These are phyloP conservation scores for Lytechinus variegatus DNA, from an alignment of 35 echinoderm and acorn worm species.

Conservation along the genomic window DNA sequence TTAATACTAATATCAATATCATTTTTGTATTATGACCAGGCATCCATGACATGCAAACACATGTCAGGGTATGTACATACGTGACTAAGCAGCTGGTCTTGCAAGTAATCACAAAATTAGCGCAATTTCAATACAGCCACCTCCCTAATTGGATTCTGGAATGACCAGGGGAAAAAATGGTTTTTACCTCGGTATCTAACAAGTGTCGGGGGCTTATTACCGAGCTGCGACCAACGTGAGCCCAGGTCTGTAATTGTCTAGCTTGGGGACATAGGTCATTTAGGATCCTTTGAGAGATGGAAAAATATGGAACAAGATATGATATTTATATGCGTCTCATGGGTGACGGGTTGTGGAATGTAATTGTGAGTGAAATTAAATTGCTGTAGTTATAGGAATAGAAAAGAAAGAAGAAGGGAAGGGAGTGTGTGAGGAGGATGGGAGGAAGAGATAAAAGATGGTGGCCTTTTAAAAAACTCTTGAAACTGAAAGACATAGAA, in stretches of 20 bases:
- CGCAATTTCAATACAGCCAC: not conserved
- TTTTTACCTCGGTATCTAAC: not conserved
- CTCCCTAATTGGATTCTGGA: constrained; percentile 10
- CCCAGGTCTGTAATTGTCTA: not conserved
- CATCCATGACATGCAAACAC: not conserved
- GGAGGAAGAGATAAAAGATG: not conserved
- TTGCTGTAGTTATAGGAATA: not conserved
- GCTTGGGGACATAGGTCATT: not conserved
- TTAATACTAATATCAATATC: not conserved
- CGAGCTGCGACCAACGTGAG: not conserved
- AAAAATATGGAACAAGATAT: not conserved
- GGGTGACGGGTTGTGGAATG: not conserved
- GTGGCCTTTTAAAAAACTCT: no score
- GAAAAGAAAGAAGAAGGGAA: not conserved
- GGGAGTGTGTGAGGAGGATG: not conserved
- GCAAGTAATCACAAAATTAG: not conserved
- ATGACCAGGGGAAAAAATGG: not conserved
- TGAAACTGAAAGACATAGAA: no score
- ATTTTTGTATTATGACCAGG: not conserved
- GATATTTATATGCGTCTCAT: not conserved
- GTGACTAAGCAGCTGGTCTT: not conserved
- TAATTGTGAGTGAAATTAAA: constrained; percentile 5
- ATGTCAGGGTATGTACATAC: not conserved
- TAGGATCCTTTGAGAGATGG: not conserved
- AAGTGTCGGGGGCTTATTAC: not conserved